Percentiles rank a stretch among this genome's conserved stretches.
phyloP scores from a whole-genome alignment of 2,797 vertebrate genomes.

The Dromococcyx pavoninus region DNA sequence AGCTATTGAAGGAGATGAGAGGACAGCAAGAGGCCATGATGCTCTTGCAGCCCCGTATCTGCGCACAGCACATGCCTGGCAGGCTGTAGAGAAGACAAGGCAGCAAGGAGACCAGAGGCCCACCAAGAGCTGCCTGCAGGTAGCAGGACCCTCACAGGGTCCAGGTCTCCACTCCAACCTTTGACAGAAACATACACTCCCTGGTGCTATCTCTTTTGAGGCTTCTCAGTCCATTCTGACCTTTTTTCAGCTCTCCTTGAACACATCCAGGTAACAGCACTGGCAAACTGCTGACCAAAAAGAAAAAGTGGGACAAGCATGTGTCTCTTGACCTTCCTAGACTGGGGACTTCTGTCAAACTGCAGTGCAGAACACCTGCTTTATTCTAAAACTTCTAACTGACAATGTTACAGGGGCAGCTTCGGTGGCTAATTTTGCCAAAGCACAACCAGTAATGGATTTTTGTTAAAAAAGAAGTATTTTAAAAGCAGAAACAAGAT shows the following conservation, averaged over 20 bases:
- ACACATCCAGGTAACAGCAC: neutral
- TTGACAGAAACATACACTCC: neutral
- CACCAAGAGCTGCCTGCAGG: fast-evolving
- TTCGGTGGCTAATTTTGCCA: neutral
- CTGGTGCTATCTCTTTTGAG: neutral
- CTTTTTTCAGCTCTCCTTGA: neutral
- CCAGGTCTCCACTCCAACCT: neutral
- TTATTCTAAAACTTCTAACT: neutral
- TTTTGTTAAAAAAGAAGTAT: too few species aligned
- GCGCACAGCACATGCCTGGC: neutral
- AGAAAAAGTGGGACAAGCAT: neutral
- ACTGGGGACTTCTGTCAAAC: neutral
- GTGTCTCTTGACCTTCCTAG: neutral
- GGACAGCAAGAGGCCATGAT: neutral
- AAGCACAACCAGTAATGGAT: neutral
- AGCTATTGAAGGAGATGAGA: neutral
- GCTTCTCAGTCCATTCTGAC: neutral
- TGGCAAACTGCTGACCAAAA: neutral
- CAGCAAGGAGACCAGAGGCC: neutral
- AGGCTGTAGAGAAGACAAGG: neutral
- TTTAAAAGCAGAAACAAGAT: neutral
- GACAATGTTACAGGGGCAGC: neutral
- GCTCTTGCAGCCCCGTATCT: neutral
- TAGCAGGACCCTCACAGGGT: neutral
- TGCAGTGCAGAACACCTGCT: neutral